Evolutionary conservation across 2,113 vertebrate genomes (phyloP).

Genomic region (Cinclus cinclus): DNA sequence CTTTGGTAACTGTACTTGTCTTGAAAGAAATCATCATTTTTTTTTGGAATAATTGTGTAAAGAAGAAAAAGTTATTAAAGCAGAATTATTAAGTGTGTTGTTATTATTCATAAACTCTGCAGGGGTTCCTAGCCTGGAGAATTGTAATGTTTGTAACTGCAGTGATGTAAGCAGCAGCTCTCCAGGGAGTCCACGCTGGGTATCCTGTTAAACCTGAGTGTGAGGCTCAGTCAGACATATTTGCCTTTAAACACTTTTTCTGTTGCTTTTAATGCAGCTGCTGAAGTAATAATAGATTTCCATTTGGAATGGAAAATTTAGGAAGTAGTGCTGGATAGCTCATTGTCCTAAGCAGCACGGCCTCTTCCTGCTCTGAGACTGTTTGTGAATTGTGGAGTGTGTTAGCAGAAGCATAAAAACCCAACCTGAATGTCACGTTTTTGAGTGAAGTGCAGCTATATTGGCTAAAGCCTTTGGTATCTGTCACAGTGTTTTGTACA

Average conservation of each 20-base stretch:
- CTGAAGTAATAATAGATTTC: not conserved
- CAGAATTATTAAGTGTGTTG: not conserved
- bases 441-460: not conserved
- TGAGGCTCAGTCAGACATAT: not conserved
- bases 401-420: not conserved
- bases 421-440: accelerated
- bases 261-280: not conserved
- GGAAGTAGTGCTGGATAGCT: not conserved
- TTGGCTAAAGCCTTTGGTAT: not conserved
- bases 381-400: not conserved
- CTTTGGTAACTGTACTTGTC: not conserved
- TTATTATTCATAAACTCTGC: not conserved
- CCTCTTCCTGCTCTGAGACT: not conserved
- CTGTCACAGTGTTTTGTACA: not conserved
- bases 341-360: not conserved
- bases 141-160: not conserved
- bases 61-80: not conserved
- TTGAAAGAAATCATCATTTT: not conserved
- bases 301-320: not conserved
- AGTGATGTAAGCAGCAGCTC: not conserved
- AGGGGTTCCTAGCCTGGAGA: not conserved
- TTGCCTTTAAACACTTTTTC: not conserved
- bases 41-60: not conserved
- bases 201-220: not conserved
- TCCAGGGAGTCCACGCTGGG: not conserved